phyloP scores from a whole-genome alignment of 2,797 vertebrate genomes.

The Dermochelys coriacea region DNA sequence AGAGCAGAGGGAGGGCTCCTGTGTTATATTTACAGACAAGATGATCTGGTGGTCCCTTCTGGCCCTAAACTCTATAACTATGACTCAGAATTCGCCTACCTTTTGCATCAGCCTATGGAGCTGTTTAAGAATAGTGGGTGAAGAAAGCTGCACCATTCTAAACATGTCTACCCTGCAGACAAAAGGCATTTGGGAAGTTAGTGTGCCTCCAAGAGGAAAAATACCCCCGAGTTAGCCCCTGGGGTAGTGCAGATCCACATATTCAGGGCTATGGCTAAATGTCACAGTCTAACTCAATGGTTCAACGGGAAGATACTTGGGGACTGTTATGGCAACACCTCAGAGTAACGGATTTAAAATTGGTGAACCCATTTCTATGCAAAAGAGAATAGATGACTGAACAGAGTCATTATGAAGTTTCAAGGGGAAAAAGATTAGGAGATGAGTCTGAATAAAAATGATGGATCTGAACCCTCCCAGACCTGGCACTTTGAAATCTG shows the following conservation, averaged over 20 bases:
- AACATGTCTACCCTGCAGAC: background rate
- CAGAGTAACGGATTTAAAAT: background rate
- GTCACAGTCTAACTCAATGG: background rate
- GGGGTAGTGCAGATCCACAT: background rate
- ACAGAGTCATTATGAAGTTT: background rate
- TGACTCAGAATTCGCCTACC: background rate
- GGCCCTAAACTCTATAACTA: background rate
- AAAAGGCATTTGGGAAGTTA: background rate
- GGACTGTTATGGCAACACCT: background rate
- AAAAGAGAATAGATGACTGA: background rate
- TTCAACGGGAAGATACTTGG: background rate
- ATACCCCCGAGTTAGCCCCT: background rate
- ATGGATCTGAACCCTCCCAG: background rate
- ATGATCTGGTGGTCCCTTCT: background rate
- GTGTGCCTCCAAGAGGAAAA: background rate
- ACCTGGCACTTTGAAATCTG: background rate
- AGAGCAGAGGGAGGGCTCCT: background rate
- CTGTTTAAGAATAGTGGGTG: accelerated
- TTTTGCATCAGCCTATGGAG: background rate
- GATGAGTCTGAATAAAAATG: background rate
- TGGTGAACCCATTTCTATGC: accelerated
- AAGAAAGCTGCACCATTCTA: background rate
- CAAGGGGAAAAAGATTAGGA: background rate
- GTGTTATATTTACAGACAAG: background rate
- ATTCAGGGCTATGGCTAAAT: background rate